Conservation (phyloP, 2,888 invertebrate species). For the Omphaloscelis lunosa region DNA sequence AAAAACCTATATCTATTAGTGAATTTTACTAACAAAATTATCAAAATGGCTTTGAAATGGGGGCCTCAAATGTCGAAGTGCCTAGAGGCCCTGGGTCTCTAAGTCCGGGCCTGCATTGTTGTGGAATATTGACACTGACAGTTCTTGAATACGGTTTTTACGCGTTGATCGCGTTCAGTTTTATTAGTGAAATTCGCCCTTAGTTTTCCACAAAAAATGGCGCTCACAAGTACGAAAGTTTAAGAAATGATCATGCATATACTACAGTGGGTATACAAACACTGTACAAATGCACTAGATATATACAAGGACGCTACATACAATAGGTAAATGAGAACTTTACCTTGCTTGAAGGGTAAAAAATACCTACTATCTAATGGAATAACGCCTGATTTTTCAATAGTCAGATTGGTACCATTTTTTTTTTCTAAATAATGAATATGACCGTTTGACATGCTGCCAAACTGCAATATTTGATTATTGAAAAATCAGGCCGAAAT, state of each 20-base stretch:
- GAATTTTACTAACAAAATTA: no score
- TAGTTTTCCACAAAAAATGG: conserved; percentile 14
- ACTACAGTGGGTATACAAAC: conserved; percentile 68
- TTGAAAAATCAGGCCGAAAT: no score
- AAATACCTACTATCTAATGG: conserved; percentile 3
- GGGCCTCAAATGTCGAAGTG: no score
- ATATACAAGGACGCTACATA: conserved; percentile 71
- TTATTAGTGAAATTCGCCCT: background rate
- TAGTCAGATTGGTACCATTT: no score
- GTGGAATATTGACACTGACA: background rate
- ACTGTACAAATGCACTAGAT: conserved; percentile 72
- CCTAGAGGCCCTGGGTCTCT: no score
- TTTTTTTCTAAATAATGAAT: no score
- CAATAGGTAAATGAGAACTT: conserved; percentile 54
- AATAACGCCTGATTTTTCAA: no score
- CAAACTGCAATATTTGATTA: no score
- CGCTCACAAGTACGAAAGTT: conserved; percentile 34
- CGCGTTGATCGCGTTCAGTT: background rate
- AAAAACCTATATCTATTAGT: no score
- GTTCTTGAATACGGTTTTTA: background rate
- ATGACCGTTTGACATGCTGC: no score
- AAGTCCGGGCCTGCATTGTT: no score
- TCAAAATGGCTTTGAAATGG: no score
- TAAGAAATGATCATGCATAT: conserved; percentile 54
- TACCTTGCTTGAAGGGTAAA: conserved; percentile 51